These are phyloP conservation scores for Notodonta ziczac DNA, from an alignment of 2,888 invertebrate genomes.

Conservation along the genomic window DNA sequence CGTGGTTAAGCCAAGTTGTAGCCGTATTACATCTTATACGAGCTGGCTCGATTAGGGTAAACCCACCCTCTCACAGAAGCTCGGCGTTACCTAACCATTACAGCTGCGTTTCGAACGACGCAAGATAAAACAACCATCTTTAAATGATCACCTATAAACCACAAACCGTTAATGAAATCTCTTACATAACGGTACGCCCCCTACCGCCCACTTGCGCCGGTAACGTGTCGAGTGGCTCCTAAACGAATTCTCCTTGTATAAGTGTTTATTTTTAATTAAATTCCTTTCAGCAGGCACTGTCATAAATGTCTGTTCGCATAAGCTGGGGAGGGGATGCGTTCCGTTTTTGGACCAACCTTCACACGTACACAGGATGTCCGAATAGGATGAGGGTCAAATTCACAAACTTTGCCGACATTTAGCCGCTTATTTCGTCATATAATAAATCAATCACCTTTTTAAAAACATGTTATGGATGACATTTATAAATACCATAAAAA, in stretches of 20 bases:
- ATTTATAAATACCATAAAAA: too few relatives aligned
- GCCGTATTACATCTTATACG: too few relatives aligned
- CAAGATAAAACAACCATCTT: not conserved
- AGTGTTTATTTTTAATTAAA: slow-evolving; percentile 47
- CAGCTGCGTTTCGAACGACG: too few relatives aligned
- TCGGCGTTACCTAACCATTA: too few relatives aligned
- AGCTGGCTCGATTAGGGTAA: too few relatives aligned
- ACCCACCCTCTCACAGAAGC: too few relatives aligned
- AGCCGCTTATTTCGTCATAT: too few relatives aligned
- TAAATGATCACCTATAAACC: not conserved
- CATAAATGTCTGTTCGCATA: slow-evolving; percentile 18
- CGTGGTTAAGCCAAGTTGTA: too few relatives aligned
- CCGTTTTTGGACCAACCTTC: slow-evolving; percentile 5
- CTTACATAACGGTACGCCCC: not conserved
- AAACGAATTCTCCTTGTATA: slow-evolving; percentile 31
- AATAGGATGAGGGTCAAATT: too few relatives aligned
- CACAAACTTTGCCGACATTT: too few relatives aligned
- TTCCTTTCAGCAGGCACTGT: slow-evolving; percentile 28
- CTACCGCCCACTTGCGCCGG: not conserved
- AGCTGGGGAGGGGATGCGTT: slow-evolving; percentile 19
- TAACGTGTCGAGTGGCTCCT: slow-evolving; percentile 22
- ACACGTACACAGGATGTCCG: not conserved
- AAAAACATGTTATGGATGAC: too few relatives aligned
- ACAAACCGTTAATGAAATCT: not conserved
- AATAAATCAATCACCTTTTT: too few relatives aligned